These are phyloP conservation scores for Synergus umbraculus DNA, from an alignment of 2,888 invertebrate genomes.

Conservation along the genomic window DNA sequence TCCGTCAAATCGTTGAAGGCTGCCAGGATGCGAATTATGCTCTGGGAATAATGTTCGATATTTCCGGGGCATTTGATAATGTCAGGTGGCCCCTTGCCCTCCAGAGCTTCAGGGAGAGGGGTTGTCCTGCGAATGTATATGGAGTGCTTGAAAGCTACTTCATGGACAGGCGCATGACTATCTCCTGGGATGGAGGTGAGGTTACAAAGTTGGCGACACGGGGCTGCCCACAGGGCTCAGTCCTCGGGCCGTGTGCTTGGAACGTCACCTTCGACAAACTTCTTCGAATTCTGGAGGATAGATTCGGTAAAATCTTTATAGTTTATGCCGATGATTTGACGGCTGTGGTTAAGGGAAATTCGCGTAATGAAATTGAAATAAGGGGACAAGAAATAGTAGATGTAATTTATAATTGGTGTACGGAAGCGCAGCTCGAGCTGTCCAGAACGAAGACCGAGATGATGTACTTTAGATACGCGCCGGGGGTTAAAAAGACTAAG, in stretches of 20 bases:
- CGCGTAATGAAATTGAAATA: slow-evolving; percentile 3
- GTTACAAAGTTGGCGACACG: not conserved
- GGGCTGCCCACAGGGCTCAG: slow-evolving; percentile 53
- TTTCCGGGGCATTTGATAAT: slow-evolving; percentile 54
- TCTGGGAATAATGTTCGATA: slow-evolving; percentile 51
- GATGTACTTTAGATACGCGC: slow-evolving; percentile 21
- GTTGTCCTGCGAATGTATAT: slow-evolving; percentile 49
- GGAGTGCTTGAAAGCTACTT: slow-evolving; percentile 43
- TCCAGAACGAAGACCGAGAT: slow-evolving; percentile 44
- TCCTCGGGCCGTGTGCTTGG: slow-evolving; percentile 48
- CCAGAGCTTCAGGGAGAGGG: slow-evolving; percentile 39
- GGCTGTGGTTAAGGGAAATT: not conserved
- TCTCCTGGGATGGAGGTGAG: not conserved
- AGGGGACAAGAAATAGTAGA: not conserved
- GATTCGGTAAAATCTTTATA: not conserved
- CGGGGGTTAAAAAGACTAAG: not conserved
- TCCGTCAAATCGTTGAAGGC: slow-evolving; percentile 29
- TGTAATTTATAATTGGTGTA: slow-evolving; percentile 34
- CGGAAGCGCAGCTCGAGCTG: slow-evolving; percentile 25
- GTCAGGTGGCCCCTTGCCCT: slow-evolving; percentile 57
- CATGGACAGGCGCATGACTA: not conserved
- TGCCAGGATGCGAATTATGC: not conserved
- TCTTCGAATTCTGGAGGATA: not conserved
- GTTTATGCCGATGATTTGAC: slow-evolving; percentile 51
- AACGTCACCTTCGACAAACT: slow-evolving; percentile 45